Conservation (phyloP, 2,113 vertebrate species). For the Hystrix cristata region DNA sequence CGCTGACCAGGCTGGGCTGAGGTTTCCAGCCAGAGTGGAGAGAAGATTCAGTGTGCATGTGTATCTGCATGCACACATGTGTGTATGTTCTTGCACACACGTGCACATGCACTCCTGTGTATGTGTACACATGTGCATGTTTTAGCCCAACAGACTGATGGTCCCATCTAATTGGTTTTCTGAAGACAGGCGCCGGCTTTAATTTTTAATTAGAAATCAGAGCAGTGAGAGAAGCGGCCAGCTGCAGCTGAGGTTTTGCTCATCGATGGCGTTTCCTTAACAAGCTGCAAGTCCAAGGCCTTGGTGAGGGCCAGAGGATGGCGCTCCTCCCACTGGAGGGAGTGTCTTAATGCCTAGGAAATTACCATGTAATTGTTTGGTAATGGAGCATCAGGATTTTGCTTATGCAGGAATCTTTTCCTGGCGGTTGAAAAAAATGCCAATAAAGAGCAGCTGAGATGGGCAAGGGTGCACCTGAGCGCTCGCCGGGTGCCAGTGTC, state of each 20-base stretch:
- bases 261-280: constrained; percentile 85
- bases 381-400: constrained; percentile 85
- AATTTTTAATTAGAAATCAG: constrained; percentile 88
- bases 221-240: constrained; percentile 82
- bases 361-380: constrained; percentile 87
- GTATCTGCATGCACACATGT: neutral
- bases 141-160: constrained; percentile 61
- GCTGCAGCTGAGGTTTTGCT: constrained; percentile 85
- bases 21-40: neutral
- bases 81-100: neutral
- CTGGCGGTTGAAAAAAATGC: constrained; percentile 77
- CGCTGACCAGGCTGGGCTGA: neutral
- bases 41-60: neutral
- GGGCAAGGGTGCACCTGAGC: constrained; percentile 68
- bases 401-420: constrained; percentile 83
- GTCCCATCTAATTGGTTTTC: constrained; percentile 84
- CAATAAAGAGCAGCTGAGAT: constrained; percentile 45
- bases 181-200: constrained; percentile 85
- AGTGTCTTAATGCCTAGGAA: constrained; percentile 85
- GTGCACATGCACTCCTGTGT: neutral
- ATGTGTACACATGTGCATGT: neutral
- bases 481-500: neutral
- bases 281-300: constrained; percentile 84
- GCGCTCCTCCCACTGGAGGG: constrained; percentile 81
- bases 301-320: constrained; percentile 79